phyloP scores from a whole-genome alignment of 1,140 invertebrate species.

The Tribolium castaneum region DNA sequence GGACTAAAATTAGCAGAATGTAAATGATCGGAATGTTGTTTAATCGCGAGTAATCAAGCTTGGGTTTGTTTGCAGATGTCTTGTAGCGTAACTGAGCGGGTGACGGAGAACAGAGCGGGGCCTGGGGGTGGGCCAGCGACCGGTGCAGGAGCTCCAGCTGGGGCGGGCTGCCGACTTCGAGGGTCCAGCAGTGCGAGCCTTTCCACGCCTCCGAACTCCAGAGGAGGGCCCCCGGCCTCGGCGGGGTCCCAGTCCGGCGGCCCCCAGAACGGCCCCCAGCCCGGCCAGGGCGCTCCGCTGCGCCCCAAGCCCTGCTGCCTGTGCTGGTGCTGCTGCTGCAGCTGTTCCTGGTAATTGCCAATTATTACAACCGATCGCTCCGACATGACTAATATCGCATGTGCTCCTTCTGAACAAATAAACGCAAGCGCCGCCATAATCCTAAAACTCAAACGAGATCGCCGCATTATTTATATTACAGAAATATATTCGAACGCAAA shows the following conservation, averaged over 20 bases:
- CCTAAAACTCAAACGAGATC: conserved; percentile 26
- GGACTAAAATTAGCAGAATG: conserved; percentile 25
- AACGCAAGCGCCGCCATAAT: conserved; percentile 10
- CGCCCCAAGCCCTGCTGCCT: conserved; percentile 70
- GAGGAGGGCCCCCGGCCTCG: conserved; percentile 46
- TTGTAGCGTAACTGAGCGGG: conserved; percentile 62
- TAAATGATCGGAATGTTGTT: neutral
- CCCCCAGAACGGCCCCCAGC: conserved; percentile 53
- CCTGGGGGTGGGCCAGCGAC: conserved; percentile 46
- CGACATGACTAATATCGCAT: conserved; percentile 13
- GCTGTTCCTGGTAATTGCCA: conserved; percentile 73
- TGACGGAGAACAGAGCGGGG: conserved; percentile 58
- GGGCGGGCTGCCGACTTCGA: conserved; percentile 52
- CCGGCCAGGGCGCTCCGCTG: conserved; percentile 52
- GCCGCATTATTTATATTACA: conserved; percentile 34
- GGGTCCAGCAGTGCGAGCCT: conserved; percentile 54
- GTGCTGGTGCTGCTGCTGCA: conserved; percentile 79
- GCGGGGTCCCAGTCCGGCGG: conserved; percentile 39
- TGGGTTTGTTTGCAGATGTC: conserved; percentile 61
- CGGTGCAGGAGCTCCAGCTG: conserved; percentile 47
- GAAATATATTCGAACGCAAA: conserved; percentile 29
- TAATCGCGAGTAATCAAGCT: neutral
- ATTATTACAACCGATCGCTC: conserved; percentile 44
- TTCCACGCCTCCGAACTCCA: conserved; percentile 58
- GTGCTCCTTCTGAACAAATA: conserved; percentile 32